Base-by-base conservation (phyloP, 2,888 invertebrate species). In the Drosophila picticornis region DNA sequence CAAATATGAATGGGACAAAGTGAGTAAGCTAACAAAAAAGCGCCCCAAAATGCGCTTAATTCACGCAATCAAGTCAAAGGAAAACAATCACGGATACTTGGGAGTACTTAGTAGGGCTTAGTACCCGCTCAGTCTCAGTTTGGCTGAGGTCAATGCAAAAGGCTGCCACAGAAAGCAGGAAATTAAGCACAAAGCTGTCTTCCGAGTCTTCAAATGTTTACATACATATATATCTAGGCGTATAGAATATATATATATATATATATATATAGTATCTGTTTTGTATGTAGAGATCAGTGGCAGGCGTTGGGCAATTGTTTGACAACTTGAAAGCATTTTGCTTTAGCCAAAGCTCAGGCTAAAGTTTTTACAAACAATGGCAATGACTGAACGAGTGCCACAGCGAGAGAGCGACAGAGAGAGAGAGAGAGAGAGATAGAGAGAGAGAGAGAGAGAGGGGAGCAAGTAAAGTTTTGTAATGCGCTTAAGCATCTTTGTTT, bases 401-500 rank as follows among this genome's bases (percentile, higher is more conserved):
- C 56, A 40, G 25, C 6, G 11, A 29, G 22, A 36, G 50, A 1
- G n/a, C 13, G 43, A 25, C 32, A 22, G 43, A 19, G 43, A 27
- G 48, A 16, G 10, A 43, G 16, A 48, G 25, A 29, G 16, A 48
- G 19, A 51, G 36, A 3, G 31, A 10, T 0, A 22, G 56, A 3
- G 27, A 3, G 29, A 34, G 51, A 2, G 36, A 38, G 38, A 27
- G 52, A 22, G 38, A 7, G 31, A 29, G 36, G 7, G 38, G 51
- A 34, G 19, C 29, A 32, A 32, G 65, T 36, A 75, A 84, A 74
- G 70, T 77, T 80, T 83, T 70, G 81, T 75, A 85, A 88, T 88
- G 85, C 85, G 83, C 83, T 82, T 82, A 82, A 83, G 83, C 77
- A 77, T 83, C 83, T 83, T 75, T 76, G 56, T 16, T 75, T 64